Evolutionary conservation across 2,113 vertebrate genomes (phyloP), one percentile per base, ranked within the genome.

Genomic region (Phycodurus eques): DNA sequence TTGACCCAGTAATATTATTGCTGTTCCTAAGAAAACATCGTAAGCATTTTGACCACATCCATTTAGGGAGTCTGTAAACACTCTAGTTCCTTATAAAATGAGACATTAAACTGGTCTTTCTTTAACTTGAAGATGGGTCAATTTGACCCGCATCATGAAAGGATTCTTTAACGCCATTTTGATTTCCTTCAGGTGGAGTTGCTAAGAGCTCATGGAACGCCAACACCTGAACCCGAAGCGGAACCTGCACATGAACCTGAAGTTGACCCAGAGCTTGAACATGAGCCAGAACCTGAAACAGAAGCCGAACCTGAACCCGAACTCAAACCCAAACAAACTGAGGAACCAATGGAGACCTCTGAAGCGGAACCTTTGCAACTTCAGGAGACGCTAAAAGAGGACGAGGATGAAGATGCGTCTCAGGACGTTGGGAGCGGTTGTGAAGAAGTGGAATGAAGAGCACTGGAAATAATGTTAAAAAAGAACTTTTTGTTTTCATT

Each of bases 311-410:
- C 42, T 22, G 65, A 67, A 46, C 42, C 19, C 20, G 39, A 64
- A 44, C 39, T 17, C 20, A 5, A 44, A 12, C 19, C 42, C 8
- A 13, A 69, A 42, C 11, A 82, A 1, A 35, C 19, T 0, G 92
- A 91, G 2, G 91, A 93, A n/a, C 71, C 74, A 14, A 91, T 93
- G 79, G 91, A 93, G 54, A 76, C 72, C 5, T 33, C 76, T 4
- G 15, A 42, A 0, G 68, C 76, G 1, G 85, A 85, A 33, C 51
- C 77, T 0, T 54, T 79, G 10, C 78, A 85, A 11, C 31, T 8
- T 2, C 65, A 68, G 43, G 79, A 88, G 13, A 70, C 76, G 9
- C 63, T 33, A 3, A 67, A 71, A 44, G 89, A 87, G 0, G 67
- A 15, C 1, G 87, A 91, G 49, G 78, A 80, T 1, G 67, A 68